phyloP scores from a whole-genome alignment of 1,140 invertebrate species.

The Papilio xuthus region DNA sequence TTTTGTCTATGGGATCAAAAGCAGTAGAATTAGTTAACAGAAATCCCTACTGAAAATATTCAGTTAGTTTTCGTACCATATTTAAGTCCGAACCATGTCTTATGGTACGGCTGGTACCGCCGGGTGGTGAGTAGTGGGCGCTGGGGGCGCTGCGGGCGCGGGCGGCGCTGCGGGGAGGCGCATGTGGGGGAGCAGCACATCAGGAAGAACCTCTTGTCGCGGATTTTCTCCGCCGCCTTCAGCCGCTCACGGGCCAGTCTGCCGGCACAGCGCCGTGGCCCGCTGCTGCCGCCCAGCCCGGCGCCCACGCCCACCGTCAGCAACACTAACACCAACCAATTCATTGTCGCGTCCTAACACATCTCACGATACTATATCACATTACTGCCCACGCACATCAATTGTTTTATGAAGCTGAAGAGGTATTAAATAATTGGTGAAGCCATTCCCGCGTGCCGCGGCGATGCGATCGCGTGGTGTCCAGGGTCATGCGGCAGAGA shows the following conservation, averaged over 20 bases:
- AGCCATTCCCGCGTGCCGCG: slow-evolving; percentile 8
- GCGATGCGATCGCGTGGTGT: background rate
- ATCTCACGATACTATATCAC: slow-evolving; percentile 16
- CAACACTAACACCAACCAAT: slow-evolving; percentile 45
- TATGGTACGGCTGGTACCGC: slow-evolving; percentile 73
- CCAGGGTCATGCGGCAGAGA: slow-evolving; percentile 3
- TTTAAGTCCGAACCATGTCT: slow-evolving; percentile 74
- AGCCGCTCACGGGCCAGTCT: slow-evolving; percentile 64
- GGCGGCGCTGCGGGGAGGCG: slow-evolving; percentile 47
- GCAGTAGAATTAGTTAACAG: too few relatives aligned
- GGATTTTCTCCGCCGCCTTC: slow-evolving; percentile 73
- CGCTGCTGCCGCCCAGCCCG: slow-evolving; percentile 42
- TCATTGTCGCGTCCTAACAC: slow-evolving; percentile 24
- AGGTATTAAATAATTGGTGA: background rate
- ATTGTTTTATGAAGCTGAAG: background rate
- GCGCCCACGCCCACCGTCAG: slow-evolving; percentile 46
- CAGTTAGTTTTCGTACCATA: slow-evolving; percentile 56
- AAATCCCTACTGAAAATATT: too few relatives aligned
- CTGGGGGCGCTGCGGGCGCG: slow-evolving; percentile 52
- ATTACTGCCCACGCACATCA: background rate
- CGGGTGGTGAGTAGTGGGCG: slow-evolving; percentile 57
- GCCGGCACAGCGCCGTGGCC: slow-evolving; percentile 64
- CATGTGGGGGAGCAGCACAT: slow-evolving; percentile 65
- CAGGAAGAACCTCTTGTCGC: slow-evolving; percentile 69
- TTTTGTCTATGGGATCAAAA: too few relatives aligned